Conservation (phyloP, 2,113 vertebrate genomes). For the Nibea albiflora region DNA sequence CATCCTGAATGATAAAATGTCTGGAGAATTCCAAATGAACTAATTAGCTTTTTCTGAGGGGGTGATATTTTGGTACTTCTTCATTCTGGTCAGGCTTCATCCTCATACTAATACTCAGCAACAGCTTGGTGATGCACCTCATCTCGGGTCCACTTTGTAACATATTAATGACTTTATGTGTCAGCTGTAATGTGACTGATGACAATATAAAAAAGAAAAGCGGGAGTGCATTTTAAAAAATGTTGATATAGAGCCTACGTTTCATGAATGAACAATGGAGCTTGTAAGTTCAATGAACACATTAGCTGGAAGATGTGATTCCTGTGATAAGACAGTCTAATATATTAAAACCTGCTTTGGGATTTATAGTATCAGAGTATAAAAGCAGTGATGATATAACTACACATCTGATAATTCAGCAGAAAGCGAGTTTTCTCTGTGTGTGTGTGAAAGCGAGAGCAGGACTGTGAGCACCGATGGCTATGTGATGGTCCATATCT, state of each 20-base stretch:
- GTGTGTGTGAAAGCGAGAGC: background rate
- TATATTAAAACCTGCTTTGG: constrained; percentile 9
- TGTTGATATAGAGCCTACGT: background rate
- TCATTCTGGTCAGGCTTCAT: background rate
- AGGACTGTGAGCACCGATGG: constrained; percentile 15
- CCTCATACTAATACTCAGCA: background rate
- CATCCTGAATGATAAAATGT: background rate
- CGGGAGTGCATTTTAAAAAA: background rate
- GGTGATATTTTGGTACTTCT: background rate
- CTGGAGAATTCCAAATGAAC: background rate
- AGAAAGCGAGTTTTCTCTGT: background rate
- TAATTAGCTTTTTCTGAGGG: background rate
- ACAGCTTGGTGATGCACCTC: background rate
- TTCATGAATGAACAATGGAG: background rate
- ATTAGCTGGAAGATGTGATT: background rate
- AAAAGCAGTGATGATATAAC: constrained; percentile 10
- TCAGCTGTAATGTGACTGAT: background rate
- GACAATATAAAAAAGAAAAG: background rate
- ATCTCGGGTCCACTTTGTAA: background rate
- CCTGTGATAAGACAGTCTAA: background rate
- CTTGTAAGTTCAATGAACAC: background rate
- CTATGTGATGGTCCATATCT: constrained; percentile 11
- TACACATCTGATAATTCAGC: constrained; percentile 22
- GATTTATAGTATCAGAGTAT: constrained; percentile 7
- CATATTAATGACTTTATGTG: background rate